Evolutionary conservation across 2,888 invertebrate species (phyloP).

Genomic region (Drosophila dives): DNA sequence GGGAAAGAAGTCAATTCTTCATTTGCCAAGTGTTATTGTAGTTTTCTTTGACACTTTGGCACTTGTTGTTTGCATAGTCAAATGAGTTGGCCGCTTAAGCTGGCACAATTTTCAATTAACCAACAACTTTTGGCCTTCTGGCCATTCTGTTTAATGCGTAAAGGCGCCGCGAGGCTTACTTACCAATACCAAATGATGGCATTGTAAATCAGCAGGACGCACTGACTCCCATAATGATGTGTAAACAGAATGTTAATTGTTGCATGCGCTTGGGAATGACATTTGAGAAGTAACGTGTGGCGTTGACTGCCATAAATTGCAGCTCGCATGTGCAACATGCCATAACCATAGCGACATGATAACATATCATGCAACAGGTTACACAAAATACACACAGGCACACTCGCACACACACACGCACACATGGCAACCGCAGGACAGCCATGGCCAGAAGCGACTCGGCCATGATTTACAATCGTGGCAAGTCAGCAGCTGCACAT

Average conservation of each 20-base stretch:
- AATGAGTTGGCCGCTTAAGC: conserved; percentile 49
- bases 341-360: neutral
- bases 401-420: neutral
- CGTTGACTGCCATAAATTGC: conserved; percentile 50
- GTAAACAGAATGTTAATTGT: conserved; percentile 53
- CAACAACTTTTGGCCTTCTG: conserved; percentile 15
- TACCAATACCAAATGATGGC: conserved; percentile 34
- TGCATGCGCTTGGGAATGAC: conserved; percentile 3
- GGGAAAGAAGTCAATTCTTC: neutral
- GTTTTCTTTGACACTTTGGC: conserved; percentile 15
- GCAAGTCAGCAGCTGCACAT: conserved; percentile 62
- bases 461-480: conserved; percentile 68
- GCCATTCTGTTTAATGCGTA: conserved; percentile 24
- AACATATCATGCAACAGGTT: conserved; percentile 78
- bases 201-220: conserved; percentile 6
- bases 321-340: conserved; percentile 46
- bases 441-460: conserved; percentile 44
- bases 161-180: conserved; percentile 33
- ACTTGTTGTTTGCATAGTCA: conserved; percentile 60
- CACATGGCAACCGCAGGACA: conserved; percentile 25
- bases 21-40: conserved; percentile 27
- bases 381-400: conserved; percentile 14
- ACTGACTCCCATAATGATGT: conserved; percentile 56
- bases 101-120: conserved; percentile 52
- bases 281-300: conserved; percentile 41